Evolutionary conservation across 2,888 invertebrate genomes (phyloP).

Genomic region (Drosophila meridionalis): DNA sequence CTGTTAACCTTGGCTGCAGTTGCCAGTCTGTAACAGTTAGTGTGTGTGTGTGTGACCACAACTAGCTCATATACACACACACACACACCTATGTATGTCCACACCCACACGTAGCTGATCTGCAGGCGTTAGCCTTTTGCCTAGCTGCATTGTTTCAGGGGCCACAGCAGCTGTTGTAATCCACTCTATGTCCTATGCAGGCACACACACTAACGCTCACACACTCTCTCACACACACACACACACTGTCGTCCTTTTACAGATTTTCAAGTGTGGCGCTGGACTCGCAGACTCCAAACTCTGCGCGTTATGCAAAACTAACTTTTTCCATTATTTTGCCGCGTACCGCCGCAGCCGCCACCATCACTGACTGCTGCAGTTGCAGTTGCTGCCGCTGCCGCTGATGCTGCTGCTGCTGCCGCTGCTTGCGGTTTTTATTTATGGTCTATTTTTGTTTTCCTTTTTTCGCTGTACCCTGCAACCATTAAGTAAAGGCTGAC

Average conservation of each 20-base stretch:
- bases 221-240: neutral
- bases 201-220: slow-evolving; percentile 23
- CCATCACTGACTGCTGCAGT: slow-evolving; percentile 18
- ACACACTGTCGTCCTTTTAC: slow-evolving; percentile 1
- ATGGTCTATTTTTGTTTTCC: slow-evolving; percentile 73
- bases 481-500: slow-evolving; percentile 6
- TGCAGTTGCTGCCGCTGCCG: slow-evolving; percentile 33
- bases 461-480: slow-evolving; percentile 4
- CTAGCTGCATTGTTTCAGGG: slow-evolving; percentile 47
- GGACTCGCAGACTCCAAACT: slow-evolving; percentile 31
- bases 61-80: slow-evolving; percentile 14
- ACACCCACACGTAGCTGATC: slow-evolving; percentile 30
- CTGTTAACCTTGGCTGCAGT: slow-evolving; percentile 49
- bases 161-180: slow-evolving; percentile 68
- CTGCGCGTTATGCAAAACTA: slow-evolving; percentile 72
- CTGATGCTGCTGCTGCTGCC: neutral
- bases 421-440: slow-evolving; percentile 71
- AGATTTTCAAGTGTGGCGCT: slow-evolving; percentile 70
- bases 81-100: slow-evolving; percentile 17
- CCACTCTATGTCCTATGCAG: slow-evolving; percentile 42
- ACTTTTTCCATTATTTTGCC: slow-evolving; percentile 80
- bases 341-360: slow-evolving; percentile 44
- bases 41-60: slow-evolving; percentile 47
- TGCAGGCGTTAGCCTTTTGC: slow-evolving; percentile 41
- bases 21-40: slow-evolving; percentile 2